These are phyloP conservation scores for Oriolus oriolus DNA, from an alignment of 2,113 vertebrate genomes.

Conservation along the genomic window DNA sequence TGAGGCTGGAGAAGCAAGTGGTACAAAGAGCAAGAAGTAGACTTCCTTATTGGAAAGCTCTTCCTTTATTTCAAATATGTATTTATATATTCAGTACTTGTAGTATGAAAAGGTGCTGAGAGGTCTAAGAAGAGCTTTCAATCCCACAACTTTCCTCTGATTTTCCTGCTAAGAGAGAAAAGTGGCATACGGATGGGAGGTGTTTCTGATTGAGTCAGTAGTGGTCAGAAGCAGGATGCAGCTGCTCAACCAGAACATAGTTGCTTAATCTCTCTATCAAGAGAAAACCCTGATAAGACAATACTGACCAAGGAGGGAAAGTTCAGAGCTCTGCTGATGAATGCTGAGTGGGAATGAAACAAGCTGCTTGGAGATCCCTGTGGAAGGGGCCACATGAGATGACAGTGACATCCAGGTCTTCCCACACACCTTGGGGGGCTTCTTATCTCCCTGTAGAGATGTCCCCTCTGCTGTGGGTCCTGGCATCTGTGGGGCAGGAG, in stretches of 20 bases:
- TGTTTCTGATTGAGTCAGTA: not conserved
- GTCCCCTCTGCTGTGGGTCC: not conserved
- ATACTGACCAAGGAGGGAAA: not conserved
- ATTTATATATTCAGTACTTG: not conserved
- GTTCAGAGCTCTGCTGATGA: not conserved
- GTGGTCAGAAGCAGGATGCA: not conserved
- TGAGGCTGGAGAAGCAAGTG: not conserved
- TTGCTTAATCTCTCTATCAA: not conserved
- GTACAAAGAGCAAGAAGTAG: not conserved
- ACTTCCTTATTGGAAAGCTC: not conserved
- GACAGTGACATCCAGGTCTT: not conserved
- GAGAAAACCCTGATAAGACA: not conserved
- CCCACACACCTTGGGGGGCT: not conserved
- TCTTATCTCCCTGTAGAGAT: not conserved
- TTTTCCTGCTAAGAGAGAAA: not conserved
- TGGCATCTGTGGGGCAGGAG: rapidly evolving
- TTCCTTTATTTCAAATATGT: not conserved
- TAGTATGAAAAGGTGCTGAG: not conserved
- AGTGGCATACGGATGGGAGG: rapidly evolving
- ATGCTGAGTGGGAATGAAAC: not conserved
- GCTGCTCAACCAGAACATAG: not conserved
- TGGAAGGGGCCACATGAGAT: not conserved
- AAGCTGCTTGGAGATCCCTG: not conserved
- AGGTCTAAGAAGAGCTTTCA: not conserved
- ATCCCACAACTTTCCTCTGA: not conserved